Evolutionary conservation across 2,113 vertebrate species (phyloP).

Genomic region (Echinops telfairi): DNA sequence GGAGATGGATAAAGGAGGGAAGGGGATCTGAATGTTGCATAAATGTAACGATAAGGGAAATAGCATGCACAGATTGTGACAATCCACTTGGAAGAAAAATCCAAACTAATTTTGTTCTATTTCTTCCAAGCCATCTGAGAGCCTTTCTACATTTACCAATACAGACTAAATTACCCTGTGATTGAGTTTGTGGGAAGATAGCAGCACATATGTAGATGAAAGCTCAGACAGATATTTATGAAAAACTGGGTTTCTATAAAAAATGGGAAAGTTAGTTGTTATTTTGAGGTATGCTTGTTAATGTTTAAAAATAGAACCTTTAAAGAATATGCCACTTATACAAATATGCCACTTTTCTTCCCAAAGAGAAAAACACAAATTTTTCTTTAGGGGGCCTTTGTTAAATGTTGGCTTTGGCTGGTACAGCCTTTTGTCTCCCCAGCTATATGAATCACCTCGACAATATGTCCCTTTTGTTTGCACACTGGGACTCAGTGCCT

Average conservation of each 20-base stretch:
- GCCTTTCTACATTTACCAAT: constrained; percentile 73
- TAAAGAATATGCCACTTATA: constrained; percentile 62
- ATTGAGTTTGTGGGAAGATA: constrained; percentile 69
- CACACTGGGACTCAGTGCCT: constrained; percentile 61
- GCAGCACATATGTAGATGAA: constrained; percentile 79
- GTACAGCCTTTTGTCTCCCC: constrained; percentile 57
- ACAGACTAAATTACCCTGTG: constrained; percentile 69
- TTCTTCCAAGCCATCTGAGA: constrained; percentile 82
- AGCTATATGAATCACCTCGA: constrained; percentile 74
- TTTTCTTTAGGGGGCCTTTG: background rate
- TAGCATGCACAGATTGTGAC: constrained; percentile 79
- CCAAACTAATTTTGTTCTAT: constrained; percentile 80
- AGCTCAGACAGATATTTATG: constrained; percentile 59
- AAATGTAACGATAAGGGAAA: constrained; percentile 71
- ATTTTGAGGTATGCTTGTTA: constrained; percentile 70
- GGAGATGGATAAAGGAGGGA: constrained; percentile 53
- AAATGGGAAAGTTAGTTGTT: constrained; percentile 42
- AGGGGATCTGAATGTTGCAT: constrained; percentile 62
- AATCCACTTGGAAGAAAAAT: constrained; percentile 72
- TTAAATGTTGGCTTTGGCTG: constrained; percentile 55
- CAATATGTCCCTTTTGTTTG: constrained; percentile 81
- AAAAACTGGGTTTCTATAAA: constrained; percentile 56
- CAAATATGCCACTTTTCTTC: constrained; percentile 61
- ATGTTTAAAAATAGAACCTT: constrained; percentile 73
- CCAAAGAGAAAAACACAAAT: background rate